phyloP scores from a whole-genome alignment of 2,888 invertebrate genomes.

The Aspidiotus destructor region DNA sequence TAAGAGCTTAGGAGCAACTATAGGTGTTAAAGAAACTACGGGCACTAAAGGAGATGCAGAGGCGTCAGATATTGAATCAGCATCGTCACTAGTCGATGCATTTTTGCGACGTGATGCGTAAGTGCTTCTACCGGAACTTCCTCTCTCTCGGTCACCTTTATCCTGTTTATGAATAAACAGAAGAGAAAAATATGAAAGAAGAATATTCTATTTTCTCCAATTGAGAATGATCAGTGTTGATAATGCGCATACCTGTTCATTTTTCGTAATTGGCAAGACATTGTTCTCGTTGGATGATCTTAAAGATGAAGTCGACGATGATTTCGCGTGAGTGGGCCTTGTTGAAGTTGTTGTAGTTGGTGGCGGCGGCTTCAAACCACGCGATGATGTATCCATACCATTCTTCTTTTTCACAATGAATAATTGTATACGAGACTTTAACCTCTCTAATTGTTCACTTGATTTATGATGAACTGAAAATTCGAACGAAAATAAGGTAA shows the following conservation, averaged over 20 bases:
- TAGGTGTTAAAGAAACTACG: constrained; percentile 15
- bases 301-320: too few species aligned
- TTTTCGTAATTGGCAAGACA: too few species aligned
- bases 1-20: neutral
- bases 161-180: constrained; percentile 6
- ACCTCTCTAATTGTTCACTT: constrained; percentile 56
- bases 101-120: neutral
- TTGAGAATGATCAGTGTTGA: too few species aligned
- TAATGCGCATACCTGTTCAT: too few species aligned
- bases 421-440: constrained; percentile 55
- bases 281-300: too few species aligned
- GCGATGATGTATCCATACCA: too few species aligned
- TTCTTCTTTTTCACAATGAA: constrained; percentile 17
- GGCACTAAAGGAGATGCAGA: constrained; percentile 2
- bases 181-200: neutral
- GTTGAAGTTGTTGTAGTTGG: too few species aligned
- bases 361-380: too few species aligned
- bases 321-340: too few species aligned
- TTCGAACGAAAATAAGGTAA: neutral
- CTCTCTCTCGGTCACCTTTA: constrained; percentile 7
- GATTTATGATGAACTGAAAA: constrained; percentile 49
- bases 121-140: neutral
- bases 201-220: too few species aligned
- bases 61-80: neutral
- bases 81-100: neutral